Evolutionary conservation across 2,797 vertebrate genomes (phyloP).

Genomic region (Dicrostonyx torquatus): DNA sequence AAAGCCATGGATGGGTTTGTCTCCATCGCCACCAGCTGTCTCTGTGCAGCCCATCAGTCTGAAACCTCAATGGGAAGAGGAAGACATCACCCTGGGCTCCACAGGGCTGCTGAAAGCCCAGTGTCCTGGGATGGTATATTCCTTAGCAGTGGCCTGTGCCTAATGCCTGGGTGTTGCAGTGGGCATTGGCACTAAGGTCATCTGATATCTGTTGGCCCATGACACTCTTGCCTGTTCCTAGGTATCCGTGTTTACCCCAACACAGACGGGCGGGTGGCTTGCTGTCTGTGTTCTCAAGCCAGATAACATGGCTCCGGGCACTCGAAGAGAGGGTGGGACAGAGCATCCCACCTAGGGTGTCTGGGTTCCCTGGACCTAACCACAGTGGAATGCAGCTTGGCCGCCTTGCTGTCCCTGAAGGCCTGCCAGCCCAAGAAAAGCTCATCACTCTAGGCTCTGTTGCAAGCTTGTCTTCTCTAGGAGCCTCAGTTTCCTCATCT

Average conservation of each 20-base stretch:
- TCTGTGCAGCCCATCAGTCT: rapidly evolving
- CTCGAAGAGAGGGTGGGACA: rapidly evolving
- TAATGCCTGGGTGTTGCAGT: background rate
- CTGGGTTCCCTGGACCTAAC: background rate
- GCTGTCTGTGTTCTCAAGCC: background rate
- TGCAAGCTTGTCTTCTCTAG: background rate
- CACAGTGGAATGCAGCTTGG: rapidly evolving
- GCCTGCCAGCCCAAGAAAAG: background rate
- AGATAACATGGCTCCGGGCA: background rate
- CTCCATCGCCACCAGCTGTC: background rate
- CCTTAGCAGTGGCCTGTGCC: background rate
- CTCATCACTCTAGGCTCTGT: rapidly evolving
- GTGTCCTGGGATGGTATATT: background rate
- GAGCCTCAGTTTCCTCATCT: background rate
- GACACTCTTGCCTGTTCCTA: background rate
- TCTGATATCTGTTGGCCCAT: background rate
- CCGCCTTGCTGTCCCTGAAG: background rate
- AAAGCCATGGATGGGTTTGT: background rate
- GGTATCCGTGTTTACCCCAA: constrained; percentile 16
- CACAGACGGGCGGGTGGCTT: background rate
- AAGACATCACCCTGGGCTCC: background rate
- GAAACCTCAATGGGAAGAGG: background rate
- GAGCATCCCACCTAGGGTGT: background rate
- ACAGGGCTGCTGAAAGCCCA: background rate
- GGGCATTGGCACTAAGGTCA: background rate